Evolutionary conservation across 2,113 vertebrate species (phyloP).

Genomic region (Cyrtonyx montezumae): DNA sequence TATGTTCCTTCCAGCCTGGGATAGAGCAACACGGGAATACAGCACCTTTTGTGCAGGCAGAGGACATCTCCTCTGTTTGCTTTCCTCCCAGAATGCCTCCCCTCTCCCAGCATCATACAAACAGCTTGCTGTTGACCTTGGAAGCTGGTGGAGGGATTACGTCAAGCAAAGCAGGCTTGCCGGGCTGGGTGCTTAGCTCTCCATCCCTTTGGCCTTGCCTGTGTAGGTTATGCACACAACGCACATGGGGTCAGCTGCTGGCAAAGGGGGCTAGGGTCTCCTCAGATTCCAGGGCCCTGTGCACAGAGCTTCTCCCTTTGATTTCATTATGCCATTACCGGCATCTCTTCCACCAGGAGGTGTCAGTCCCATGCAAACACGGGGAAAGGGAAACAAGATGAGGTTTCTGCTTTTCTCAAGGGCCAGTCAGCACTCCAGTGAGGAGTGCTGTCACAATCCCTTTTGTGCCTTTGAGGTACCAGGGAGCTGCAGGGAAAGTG

Average conservation of each 20-base stretch:
- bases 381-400: not conserved
- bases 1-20: not conserved
- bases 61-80: constrained; percentile 51
- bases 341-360: not conserved
- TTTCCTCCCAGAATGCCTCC: constrained; percentile 64
- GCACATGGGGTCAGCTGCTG: fast-evolving
- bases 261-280: not conserved
- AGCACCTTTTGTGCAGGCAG: constrained; percentile 13
- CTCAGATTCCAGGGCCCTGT: not conserved
- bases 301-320: not conserved
- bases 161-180: constrained; percentile 19
- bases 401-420: not conserved
- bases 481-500: not conserved
- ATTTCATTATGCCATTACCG: not conserved
- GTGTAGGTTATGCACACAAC: not conserved
- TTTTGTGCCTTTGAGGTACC: not conserved
- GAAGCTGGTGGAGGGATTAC: constrained; percentile 3
- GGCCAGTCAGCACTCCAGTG: not conserved
- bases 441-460: not conserved
- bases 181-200: not conserved
- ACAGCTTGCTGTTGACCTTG: constrained; percentile 62
- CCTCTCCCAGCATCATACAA: not conserved
- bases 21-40: constrained; percentile 23
- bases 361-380: not conserved
- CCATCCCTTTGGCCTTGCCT: not conserved